phyloP scores from a whole-genome alignment of 1,140 invertebrate species.

The Pseudomyrmex flavicornis region DNA sequence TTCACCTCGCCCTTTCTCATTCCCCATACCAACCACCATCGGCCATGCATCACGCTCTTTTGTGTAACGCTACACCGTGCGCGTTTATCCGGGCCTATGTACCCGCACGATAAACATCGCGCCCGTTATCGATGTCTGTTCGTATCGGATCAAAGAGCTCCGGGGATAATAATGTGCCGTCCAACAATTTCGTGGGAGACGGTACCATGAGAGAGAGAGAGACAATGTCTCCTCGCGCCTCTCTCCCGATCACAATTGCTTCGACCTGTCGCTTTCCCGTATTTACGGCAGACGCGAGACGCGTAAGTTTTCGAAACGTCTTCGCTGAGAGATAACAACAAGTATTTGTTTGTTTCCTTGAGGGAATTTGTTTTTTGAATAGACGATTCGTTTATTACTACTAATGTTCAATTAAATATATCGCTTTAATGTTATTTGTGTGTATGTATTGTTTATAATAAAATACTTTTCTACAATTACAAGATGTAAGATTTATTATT shows the following conservation, averaged over 20 bases:
- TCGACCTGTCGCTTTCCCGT: conserved; percentile 41
- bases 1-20: conserved; percentile 48
- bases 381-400: neutral
- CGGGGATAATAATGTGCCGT: conserved; percentile 68
- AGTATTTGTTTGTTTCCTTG: conserved; percentile 38
- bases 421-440: neutral
- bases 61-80: conserved; percentile 72
- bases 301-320: conserved; percentile 22
- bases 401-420: no score
- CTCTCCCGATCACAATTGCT: conserved; percentile 53
- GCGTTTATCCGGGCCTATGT: conserved; percentile 67
- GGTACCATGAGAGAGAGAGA: conserved; percentile 27
- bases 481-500: neutral
- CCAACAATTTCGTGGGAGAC: conserved; percentile 68
- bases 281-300: conserved; percentile 41
- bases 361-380: neutral
- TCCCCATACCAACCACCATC: conserved; percentile 45
- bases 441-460: no score
- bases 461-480: neutral
- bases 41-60: conserved; percentile 69
- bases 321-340: conserved; percentile 38
- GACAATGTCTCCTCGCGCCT: conserved; percentile 43
- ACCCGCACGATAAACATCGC: conserved; percentile 69
- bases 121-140: conserved; percentile 72
- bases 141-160: conserved; percentile 69